Evolutionary conservation across 2,797 vertebrate species (phyloP), one percentile per base, ranked within the genome.

Genomic region (Hephaestus fuliginosus): DNA sequence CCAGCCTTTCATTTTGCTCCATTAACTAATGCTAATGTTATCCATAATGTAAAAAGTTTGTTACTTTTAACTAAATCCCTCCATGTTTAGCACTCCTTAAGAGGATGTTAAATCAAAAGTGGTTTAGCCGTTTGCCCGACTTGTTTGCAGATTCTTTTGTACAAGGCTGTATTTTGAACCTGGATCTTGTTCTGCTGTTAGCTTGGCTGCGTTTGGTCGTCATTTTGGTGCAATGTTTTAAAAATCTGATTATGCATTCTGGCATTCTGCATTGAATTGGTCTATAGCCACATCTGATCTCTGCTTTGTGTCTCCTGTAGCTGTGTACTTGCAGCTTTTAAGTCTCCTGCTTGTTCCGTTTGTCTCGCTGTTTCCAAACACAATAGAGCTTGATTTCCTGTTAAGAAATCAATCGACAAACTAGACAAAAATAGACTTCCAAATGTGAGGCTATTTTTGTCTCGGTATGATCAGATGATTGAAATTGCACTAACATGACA

Each of bases 21-120:
- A 67, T 89, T 90, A 83, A 90, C 76, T 84, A 77, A 80, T 76
- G 52, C 75, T 85, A 87, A 84, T 77, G 53, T 84, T 84, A 62
- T 72, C 76, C 46, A 39, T 74, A 28, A 67, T 76, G 28, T 90
- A 57, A 86, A 81, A 68, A 46, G 70, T 61, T 80, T 67, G 39
- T 71, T 81, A 68, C 53, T 68, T 81, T 76, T 60, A 72, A 84
- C 73, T 70, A 79, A 84, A 78, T 75, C 58, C 64, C 43, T 83
- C 82, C 25, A 49, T 77, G 55, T 83, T 82, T 72, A 74, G 80
- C 78, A 80, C 75, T 86, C 68, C 60, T 75, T 58, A 52, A 73
- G 30, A 78, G 41, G 68, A 77, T 2, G 13, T 76, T 67, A 60
- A 70, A 43, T 62, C 58, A 8, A n/a, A 78, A n/a, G 33, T 56